Evolutionary conservation across 2,888 invertebrate species (phyloP).

Genomic region (Ceramica pisi): DNA sequence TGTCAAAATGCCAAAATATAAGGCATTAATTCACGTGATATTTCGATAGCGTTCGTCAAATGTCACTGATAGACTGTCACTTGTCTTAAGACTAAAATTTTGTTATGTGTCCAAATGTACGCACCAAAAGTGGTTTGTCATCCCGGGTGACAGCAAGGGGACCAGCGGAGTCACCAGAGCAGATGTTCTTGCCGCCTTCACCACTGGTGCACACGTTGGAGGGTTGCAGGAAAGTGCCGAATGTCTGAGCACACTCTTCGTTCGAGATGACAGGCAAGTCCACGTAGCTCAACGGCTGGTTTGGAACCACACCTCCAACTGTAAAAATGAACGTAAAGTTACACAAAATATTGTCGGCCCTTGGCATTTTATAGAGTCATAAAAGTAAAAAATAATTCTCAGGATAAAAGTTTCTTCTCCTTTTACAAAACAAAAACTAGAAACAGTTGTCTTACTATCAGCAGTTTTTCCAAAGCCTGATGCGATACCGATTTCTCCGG

Average conservation of each 20-base stretch:
- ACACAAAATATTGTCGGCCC: too few relatives aligned
- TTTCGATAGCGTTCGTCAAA: too few relatives aligned
- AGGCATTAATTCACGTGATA: too few relatives aligned
- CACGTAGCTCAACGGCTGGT: conserved; percentile 24
- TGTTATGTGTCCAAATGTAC: not conserved
- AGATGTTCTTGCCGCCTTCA: conserved; percentile 66
- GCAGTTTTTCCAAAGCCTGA: conserved; percentile 75
- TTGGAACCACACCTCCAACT: conserved; percentile 57
- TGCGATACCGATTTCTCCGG: conserved; percentile 70
- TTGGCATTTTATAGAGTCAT: too few relatives aligned
- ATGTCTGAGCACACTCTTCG: conserved; percentile 63
- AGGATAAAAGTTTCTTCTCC: too few relatives aligned
- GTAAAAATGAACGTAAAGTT: not conserved
- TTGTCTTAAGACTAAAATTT: too few relatives aligned
- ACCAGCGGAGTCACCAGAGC: conserved; percentile 82
- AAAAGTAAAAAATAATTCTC: too few relatives aligned
- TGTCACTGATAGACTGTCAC: too few relatives aligned
- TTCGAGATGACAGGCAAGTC: conserved; percentile 72
- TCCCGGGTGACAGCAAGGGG: conserved; percentile 69
- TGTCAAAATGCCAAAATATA: too few relatives aligned
- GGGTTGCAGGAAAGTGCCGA: conserved; percentile 68
- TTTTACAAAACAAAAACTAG: not conserved
- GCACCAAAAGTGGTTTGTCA: conserved; percentile 25
- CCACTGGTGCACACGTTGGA: conserved; percentile 78
- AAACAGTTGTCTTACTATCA: conserved; percentile 17